Evolutionary conservation across 2,797 vertebrate genomes (phyloP), one percentile per base, ranked within the genome.

Genomic region (Chelon labrosus): DNA sequence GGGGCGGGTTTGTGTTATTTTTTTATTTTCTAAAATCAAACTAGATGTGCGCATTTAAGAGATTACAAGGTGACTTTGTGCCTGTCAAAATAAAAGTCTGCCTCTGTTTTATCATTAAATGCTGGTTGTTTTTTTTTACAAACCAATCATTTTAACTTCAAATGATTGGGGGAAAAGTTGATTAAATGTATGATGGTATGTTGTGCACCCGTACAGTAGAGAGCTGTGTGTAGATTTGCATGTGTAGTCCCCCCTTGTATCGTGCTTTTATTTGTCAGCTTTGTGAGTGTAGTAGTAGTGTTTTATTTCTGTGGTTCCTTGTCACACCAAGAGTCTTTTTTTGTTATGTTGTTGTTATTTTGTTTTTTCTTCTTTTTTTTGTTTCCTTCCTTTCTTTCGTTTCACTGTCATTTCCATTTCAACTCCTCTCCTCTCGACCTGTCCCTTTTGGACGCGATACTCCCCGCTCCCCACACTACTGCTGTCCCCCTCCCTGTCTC

Each of bases 281-380:
- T 77, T 67, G 93, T 96, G 92, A 95, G 92, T 95, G 94, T 94
- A 95, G 95, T 96, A 94, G 95, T 95, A 88, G 93, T 96, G 94
- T 94, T 93, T 94, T 91, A 91, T 89, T 91, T 88, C 82, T 91
- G 87, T 91, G 90, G 94, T 95, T 96, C 77, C 80, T 89, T 86
- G 90, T 91, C 92, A 87, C 85, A 41, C 88, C 88, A 77, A 90
- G 81, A 90, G 89, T 87, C 89, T 81, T 93, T 93, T 91, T 93
- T 91, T 86, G 95, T 97, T 97, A 93, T 61, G 92, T 97, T 96
- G 94, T 96, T 96, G 95, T 96, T 97, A 96, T 97, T 95, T 96
- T 96, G 77, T 96, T 96, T 96, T 93, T 93, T 91, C 83, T 92
- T 91, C 85, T 90, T 92, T 88, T 90, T 92, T 93, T 93, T 92